Evolutionary conservation across 1,140 invertebrate species (phyloP).

Genomic region (Lepidurus apus): DNA sequence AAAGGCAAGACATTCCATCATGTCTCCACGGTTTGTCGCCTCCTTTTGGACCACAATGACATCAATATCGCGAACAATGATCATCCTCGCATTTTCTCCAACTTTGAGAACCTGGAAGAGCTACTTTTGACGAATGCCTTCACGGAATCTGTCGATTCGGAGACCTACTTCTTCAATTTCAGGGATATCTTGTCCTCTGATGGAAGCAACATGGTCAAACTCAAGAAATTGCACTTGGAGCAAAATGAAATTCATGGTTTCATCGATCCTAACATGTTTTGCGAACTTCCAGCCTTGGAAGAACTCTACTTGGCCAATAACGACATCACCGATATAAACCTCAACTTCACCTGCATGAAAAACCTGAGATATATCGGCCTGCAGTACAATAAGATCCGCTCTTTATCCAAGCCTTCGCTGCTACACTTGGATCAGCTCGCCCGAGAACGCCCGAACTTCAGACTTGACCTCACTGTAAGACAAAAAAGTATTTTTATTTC

Average conservation of each 20-base stretch:
- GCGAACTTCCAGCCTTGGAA: slow-evolving; percentile 58
- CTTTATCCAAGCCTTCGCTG: slow-evolving; percentile 54
- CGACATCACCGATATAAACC: slow-evolving; percentile 51
- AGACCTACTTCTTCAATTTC: slow-evolving; percentile 46
- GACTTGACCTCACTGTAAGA: slow-evolving; percentile 58
- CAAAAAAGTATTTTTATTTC: not conserved
- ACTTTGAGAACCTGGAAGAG: slow-evolving; percentile 64
- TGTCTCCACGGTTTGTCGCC: slow-evolving; percentile 61
- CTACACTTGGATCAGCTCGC: slow-evolving; percentile 54
- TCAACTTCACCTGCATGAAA: slow-evolving; percentile 61
- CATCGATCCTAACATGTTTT: slow-evolving; percentile 61
- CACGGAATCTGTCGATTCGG: slow-evolving; percentile 48
- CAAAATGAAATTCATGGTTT: slow-evolving; percentile 62
- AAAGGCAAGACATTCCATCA: slow-evolving; percentile 71
- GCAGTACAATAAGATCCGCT: slow-evolving; percentile 60
- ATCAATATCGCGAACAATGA: slow-evolving; percentile 57
- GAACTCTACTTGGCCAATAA: slow-evolving; percentile 67
- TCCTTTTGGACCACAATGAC: slow-evolving; percentile 70
- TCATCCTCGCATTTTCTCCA: slow-evolving; percentile 70
- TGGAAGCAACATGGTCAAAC: slow-evolving; percentile 56
- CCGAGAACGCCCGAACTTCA: slow-evolving; percentile 46
- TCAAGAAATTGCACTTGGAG: slow-evolving; percentile 68
- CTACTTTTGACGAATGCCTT: slow-evolving; percentile 72
- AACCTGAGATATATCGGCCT: slow-evolving; percentile 64
- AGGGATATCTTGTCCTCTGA: slow-evolving; percentile 63